Conservation (phyloP, 35 echinoderm and acorn worm genomes). For the Acanthaster planci region DNA sequence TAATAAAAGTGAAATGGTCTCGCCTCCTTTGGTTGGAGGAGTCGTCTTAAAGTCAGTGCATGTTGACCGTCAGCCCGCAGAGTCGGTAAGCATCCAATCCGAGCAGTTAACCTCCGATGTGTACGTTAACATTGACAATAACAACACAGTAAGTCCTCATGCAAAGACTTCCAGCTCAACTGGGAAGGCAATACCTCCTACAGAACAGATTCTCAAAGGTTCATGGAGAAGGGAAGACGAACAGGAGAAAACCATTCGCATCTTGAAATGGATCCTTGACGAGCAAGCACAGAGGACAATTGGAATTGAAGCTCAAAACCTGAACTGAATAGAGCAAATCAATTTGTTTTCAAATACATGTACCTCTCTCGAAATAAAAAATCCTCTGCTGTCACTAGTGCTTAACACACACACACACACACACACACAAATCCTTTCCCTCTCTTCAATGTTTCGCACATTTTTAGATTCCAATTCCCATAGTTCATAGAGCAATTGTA, state of each 20-base stretch:
- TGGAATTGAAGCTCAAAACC: neutral
- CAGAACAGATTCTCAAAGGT: neutral
- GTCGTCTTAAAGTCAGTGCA: neutral
- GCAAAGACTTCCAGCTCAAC: neutral
- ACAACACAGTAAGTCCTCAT: neutral
- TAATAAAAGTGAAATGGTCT: neutral
- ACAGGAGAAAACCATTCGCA: neutral
- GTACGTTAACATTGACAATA: neutral
- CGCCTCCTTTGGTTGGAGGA: neutral
- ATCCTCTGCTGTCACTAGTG: too few species aligned
- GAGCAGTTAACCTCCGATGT: neutral
- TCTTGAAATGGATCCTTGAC: neutral
- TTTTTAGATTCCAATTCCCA: too few species aligned
- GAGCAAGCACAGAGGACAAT: neutral
- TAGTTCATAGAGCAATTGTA: too few species aligned
- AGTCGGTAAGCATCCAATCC: neutral
- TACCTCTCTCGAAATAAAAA: too few species aligned
- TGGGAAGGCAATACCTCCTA: neutral
- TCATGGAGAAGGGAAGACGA: slow-evolving; percentile 12
- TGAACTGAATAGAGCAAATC: too few species aligned
- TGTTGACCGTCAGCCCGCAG: neutral
- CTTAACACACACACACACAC: too few species aligned
- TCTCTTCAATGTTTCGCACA: too few species aligned
- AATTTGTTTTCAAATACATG: too few species aligned
- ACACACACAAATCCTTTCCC: too few species aligned